Evolutionary conservation across 2,113 vertebrate species (phyloP).

Genomic region (Pluvianellus socialis): DNA sequence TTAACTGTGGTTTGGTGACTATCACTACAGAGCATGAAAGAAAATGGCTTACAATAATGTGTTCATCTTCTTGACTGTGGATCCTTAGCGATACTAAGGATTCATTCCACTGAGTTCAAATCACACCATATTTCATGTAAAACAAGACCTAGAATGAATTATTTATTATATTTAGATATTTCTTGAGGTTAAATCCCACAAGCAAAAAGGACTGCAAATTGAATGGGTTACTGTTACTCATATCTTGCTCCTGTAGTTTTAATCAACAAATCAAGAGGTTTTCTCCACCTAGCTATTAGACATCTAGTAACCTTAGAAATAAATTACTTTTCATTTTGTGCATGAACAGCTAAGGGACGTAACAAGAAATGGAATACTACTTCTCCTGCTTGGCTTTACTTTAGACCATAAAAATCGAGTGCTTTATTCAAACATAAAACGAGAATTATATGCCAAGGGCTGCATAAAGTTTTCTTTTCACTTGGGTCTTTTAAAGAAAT

Average conservation of each 20-base stretch:
- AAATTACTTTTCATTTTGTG: not conserved
- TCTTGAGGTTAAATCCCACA: not conserved
- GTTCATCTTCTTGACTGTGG: not conserved
- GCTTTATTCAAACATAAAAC: not conserved
- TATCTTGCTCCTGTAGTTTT: not conserved
- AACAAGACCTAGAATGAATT: not conserved
- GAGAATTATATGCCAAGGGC: not conserved
- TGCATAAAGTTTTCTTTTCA: not conserved
- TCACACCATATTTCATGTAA: not conserved
- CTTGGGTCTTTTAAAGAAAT: not conserved
- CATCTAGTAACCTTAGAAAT: not conserved
- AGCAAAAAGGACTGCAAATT: not conserved
- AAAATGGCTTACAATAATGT: not conserved
- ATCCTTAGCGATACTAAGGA: not conserved
- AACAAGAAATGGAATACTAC: not conserved
- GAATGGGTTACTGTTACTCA: not conserved
- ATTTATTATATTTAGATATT: not conserved
- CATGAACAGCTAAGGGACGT: not conserved
- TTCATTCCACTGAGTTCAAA: not conserved
- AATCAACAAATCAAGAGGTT: not conserved
- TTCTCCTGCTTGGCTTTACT: not conserved
- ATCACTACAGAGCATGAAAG: not conserved
- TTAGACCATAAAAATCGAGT: not conserved
- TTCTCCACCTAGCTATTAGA: not conserved
- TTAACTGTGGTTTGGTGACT: not conserved